phyloP scores from a whole-genome alignment of 2,888 invertebrate species.

The Diachrysia chrysitis region DNA sequence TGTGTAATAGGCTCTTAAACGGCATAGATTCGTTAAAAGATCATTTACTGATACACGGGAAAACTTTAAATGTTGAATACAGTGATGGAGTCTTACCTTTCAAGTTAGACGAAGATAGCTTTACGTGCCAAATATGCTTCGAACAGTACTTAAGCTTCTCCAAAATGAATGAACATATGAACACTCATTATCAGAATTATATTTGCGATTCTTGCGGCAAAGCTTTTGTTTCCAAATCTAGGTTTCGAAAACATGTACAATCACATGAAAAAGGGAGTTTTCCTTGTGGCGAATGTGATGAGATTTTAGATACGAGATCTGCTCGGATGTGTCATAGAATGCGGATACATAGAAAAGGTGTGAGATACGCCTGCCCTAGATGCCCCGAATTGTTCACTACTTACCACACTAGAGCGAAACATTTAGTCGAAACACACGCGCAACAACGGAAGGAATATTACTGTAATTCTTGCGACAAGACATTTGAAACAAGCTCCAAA shows the following conservation, averaged over 20 bases:
- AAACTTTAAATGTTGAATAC: conserved; percentile 67
- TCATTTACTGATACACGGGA: conserved; percentile 74
- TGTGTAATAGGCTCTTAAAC: conserved; percentile 70
- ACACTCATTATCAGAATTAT: conserved; percentile 81
- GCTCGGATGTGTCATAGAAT: conserved; percentile 77
- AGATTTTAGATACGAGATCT: conserved; percentile 73
- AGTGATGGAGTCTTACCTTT: conserved; percentile 84
- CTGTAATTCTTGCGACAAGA: conserved; percentile 73
- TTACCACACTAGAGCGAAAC: conserved; percentile 78
- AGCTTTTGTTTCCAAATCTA: conserved; percentile 78
- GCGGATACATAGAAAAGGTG: conserved; percentile 75
- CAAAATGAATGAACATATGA: conserved; percentile 84
- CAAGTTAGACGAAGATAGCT: conserved; percentile 72
- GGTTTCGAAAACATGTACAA: conserved; percentile 81
- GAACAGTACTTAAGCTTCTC: conserved; percentile 71
- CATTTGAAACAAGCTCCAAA: conserved; percentile 77
- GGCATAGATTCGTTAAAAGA: conserved; percentile 74
- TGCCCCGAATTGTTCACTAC: conserved; percentile 79
- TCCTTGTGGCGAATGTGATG: conserved; percentile 79
- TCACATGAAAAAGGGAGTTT: conserved; percentile 78
- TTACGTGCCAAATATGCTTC: conserved; percentile 78
- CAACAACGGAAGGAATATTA: conserved; percentile 71
- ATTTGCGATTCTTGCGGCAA: conserved; percentile 84
- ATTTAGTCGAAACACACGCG: conserved; percentile 76
- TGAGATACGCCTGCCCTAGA: conserved; percentile 80